Evolutionary conservation across 1,140 invertebrate species (phyloP), one percentile per base, ranked within the genome.

Genomic region (Dendrolimus punctatus): DNA sequence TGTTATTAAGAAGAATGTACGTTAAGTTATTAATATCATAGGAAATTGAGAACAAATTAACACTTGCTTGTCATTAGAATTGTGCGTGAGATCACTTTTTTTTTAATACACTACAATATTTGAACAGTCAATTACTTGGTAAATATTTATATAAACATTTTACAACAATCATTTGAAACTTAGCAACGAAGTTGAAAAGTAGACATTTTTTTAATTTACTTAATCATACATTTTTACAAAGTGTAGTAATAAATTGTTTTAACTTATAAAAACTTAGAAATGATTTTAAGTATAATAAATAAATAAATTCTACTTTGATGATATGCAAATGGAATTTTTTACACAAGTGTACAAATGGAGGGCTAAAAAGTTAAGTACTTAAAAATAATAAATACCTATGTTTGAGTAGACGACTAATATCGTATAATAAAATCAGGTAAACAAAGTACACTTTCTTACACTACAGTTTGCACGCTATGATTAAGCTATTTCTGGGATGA

Each of bases 61-160:
- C 49, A 63, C 58, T 62, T 8, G 3, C 23, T 3, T 23, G 23
- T 23, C 23, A 23, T 23, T 23, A 23, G 23, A 23, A 23, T 23
- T 23, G 23, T 23, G 23, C 1, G 23, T 23, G 36, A 48, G 8
- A 8, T 23, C 46, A 48, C 46, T 38, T 23, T 23, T 23, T 23
- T 23, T 51, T 58, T 71, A 66, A 53, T 80, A 80, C 69, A 73
- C 68, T 68, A 56, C 75, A 79, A 76, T 56, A 63, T 64, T 69
- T 62, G 57, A 64, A 77, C 72, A 71, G 59, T 74, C 66, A 76
- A 68, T 70, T 66, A 67, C 68, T 70, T 71, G 56, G 59, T 78
- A 74, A 73, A 76, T 77, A 70, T 71, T 60, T 75, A 79, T 23
- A 23, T 85, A 83, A 81, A 80, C 76, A 85, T 78, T 81, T 75